Conservation (phyloP, 2,797 vertebrate species). For the Melanogrammus aeglefinus region DNA sequence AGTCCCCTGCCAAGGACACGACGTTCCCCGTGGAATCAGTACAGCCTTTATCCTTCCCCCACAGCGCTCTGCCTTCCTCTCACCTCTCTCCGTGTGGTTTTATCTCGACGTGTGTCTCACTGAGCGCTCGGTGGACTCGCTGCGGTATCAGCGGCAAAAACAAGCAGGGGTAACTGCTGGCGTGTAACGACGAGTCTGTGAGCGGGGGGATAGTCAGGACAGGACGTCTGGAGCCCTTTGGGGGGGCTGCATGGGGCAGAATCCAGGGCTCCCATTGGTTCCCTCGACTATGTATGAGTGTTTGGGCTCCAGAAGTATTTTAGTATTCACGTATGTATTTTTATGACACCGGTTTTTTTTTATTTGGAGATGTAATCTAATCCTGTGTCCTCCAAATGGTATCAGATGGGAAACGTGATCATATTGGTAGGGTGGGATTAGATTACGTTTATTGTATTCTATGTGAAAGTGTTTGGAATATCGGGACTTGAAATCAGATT, state of each 20-base stretch:
- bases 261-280: too few species aligned
- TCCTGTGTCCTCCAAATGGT: too few species aligned
- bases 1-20: background rate
- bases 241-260: background rate
- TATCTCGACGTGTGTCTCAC: background rate
- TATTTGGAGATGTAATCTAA: too few species aligned
- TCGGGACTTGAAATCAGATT: background rate
- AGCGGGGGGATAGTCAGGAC: constrained; percentile 14
- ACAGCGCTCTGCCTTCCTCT: background rate
- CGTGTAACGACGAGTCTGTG: background rate
- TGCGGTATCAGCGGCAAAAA: background rate
- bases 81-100: background rate
- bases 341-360: too few species aligned
- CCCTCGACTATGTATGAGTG: too few species aligned
- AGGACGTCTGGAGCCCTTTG: background rate
- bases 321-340: too few species aligned
- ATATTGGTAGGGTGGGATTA: too few species aligned
- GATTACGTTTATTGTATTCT: background rate
- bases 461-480: background rate
- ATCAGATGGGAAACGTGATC: too few species aligned
- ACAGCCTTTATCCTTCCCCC: background rate
- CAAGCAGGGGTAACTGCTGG: constrained; percentile 18
- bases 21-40: too few species aligned
- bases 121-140: constrained; percentile 5
- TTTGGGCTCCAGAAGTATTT: too few species aligned